Conservation (phyloP, 1,140 invertebrate species). For the Copidosoma floridanum region DNA sequence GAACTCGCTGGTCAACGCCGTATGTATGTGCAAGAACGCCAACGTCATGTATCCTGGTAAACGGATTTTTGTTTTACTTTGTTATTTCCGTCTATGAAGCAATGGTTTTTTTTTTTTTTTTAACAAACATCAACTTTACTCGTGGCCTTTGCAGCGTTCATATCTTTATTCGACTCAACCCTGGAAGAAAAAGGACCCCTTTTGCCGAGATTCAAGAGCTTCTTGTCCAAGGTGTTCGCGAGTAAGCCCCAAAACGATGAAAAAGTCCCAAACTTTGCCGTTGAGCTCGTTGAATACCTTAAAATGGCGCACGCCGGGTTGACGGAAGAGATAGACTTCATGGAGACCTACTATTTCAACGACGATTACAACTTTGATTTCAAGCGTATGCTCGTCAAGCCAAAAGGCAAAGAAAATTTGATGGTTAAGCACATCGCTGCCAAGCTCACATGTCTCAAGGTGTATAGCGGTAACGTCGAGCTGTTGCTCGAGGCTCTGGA, state of each 20-base stretch:
- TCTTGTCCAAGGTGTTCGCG: conserved; percentile 2
- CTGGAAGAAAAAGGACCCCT: conserved; percentile 16
- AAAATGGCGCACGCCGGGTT: conserved; percentile 3
- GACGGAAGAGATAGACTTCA: conserved; percentile 6
- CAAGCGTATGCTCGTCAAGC: background rate
- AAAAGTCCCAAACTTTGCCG: background rate
- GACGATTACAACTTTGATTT: conserved; percentile 13
- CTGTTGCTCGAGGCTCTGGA: conserved; percentile 5
- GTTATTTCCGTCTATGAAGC: too few species aligned
- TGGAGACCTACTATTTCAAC: conserved; percentile 12
- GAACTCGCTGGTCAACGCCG: conserved; percentile 7
- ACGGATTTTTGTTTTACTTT: too few species aligned
- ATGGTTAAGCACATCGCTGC: conserved; percentile 14
- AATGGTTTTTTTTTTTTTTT: too few species aligned
- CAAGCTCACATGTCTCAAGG: conserved; percentile 9
- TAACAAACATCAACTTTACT: background rate
- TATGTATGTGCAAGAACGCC: conserved; percentile 17
- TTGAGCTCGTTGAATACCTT: conserved; percentile 9
- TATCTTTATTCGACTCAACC: conserved; percentile 10
- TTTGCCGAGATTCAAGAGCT: background rate
- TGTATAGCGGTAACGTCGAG: conserved; percentile 6
- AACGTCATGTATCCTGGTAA: conserved; percentile 22
- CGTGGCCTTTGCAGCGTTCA: background rate
- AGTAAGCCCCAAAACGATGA: background rate
- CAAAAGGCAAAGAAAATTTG: background rate